Base-by-base conservation (phyloP, 1,140 invertebrate genomes). In the Neotoxoptera formosana region DNA sequence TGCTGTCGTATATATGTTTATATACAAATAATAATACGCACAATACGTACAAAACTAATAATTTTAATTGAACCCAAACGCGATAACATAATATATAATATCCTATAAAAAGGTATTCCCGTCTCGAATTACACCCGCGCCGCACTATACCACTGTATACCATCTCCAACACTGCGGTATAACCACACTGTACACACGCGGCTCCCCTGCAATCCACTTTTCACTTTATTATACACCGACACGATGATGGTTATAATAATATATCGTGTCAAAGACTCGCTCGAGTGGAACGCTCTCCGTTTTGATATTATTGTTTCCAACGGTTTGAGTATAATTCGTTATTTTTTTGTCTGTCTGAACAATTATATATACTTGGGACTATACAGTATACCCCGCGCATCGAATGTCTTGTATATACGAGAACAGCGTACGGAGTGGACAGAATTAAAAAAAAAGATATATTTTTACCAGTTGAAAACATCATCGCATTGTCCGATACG, bases 11-110 rank as follows among this genome's bases (percentile, higher is more conserved):
- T 41, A 76, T 4, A 41, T 41, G 41, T 4, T 41, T 76, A 53
- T 76, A 53, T 53, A 90, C 88, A 56, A 87, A 87, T 87, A 36
- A 90, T 41, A 41, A 41, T 41, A 4, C 41, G 41, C 88, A 41
- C 51, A 30, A 56, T 90, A 56, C 34, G 25, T 56, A 90, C 87
- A 60, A 60, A 90, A 90, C 36, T 67, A 67, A 90, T 90, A 36
- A 45, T 90, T 90, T 90, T 90, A 90, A 90, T 67, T 67, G 89
- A 90, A 90, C 14, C 7, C 53, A 60, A 90, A 90, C 89, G 88
- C 3, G 14, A 25, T 60, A 90, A 90, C 45, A 88, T 45, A 83
- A 83, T 83, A 83, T 60, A 88, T 45, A 83, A 83, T 83, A 83
- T 76, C 30, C 60, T 76, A 83, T 83, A 87, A 87, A 47, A 60